A percentile compares a stretch with the other conserved stretches of the same genome.
phyloP scores from a whole-genome alignment of 2,113 vertebrate genomes.

The Neofelis nebulosa region DNA sequence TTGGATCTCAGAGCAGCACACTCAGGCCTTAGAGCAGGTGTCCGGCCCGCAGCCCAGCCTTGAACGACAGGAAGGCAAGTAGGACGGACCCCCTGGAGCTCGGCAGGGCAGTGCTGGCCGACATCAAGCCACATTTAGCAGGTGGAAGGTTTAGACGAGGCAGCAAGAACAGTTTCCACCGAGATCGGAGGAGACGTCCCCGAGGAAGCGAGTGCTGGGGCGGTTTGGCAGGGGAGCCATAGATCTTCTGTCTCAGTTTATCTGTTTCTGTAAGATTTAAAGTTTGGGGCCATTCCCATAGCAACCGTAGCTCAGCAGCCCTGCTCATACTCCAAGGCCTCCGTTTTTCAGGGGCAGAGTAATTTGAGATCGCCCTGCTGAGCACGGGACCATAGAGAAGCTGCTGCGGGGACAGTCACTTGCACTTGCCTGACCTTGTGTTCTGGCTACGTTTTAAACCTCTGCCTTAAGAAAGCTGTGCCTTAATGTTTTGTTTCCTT shows the following conservation, averaged over 20 bases:
- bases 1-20: not conserved
- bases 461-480: not conserved
- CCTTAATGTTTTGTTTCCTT: slow-evolving; percentile 38
- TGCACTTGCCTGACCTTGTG: not conserved
- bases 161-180: not conserved
- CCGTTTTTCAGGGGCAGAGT: not conserved
- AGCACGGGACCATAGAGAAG: not conserved
- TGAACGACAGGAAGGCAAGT: not conserved
- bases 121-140: not conserved
- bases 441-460: not conserved
- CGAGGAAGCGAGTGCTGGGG: not conserved
- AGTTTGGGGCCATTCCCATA: not conserved
- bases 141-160: not conserved
- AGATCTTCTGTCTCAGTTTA: not conserved
- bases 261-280: not conserved
- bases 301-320: not conserved
- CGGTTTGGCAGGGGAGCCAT: no score
- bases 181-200: not conserved
- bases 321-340: not conserved
- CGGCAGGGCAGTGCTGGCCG: not conserved
- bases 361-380: not conserved
- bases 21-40: not conserved
- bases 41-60: not conserved
- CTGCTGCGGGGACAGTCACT: not conserved
- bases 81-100: accelerated